Conservation (phyloP, 2,797 vertebrate species). For the Onychomys leucogaster region DNA sequence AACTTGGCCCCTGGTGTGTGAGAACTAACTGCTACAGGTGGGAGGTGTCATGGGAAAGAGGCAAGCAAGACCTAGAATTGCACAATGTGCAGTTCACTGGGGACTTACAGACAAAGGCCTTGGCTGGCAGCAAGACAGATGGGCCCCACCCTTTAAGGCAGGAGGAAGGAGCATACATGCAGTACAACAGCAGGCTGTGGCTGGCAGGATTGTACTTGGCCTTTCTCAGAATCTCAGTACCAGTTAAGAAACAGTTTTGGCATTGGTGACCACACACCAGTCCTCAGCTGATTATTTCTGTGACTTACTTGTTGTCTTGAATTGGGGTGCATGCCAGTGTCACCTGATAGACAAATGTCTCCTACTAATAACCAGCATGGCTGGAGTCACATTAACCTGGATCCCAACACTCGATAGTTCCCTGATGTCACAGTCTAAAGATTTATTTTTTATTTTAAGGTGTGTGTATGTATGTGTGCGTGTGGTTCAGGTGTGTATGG, state of each 20-base stretch:
- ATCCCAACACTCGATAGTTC: not conserved
- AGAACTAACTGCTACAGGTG: not conserved
- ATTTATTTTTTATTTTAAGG: not conserved
- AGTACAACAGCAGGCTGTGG: not conserved
- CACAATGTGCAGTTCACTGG: too few relatives aligned
- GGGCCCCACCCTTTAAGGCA: not conserved
- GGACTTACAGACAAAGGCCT: not conserved
- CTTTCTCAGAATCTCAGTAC: not conserved
- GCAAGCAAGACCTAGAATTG: not conserved
- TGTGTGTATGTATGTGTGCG: not conserved
- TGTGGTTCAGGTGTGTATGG: not conserved
- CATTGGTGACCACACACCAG: not conserved
- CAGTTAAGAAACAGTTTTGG: not conserved
- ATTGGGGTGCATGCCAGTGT: not conserved
- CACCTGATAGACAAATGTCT: not conserved
- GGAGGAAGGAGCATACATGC: not conserved
- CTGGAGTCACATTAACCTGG: not conserved
- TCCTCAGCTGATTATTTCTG: not conserved
- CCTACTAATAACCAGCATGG: not conserved
- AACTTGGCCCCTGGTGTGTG: too few relatives aligned
- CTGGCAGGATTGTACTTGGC: not conserved
- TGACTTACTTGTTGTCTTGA: not conserved
- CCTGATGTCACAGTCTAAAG: not conserved
- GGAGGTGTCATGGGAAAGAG: not conserved
- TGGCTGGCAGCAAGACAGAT: not conserved